Conservation (phyloP, 2,888 invertebrate genomes). For the Drymonia ruficornis region DNA sequence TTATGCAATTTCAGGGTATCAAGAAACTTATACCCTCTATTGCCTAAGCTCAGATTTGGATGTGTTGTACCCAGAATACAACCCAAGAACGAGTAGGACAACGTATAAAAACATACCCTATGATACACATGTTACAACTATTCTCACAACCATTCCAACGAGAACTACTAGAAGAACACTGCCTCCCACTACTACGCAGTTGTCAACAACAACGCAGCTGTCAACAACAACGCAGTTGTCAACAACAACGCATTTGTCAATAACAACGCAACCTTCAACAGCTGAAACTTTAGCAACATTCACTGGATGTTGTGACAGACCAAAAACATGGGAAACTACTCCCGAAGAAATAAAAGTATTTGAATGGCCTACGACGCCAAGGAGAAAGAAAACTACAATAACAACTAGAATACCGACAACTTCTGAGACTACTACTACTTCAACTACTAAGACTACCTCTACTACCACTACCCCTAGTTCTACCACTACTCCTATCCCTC, state of each 20-base stretch:
- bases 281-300: neutral
- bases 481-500: conserved; percentile 2
- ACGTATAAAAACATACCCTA: neutral
- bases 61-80: conserved; percentile 8
- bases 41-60: conserved; percentile 40
- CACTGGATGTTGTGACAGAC: conserved; percentile 23
- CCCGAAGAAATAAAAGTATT: neutral
- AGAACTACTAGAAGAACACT: conserved; percentile 8
- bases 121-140: neutral
- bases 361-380: neutral
- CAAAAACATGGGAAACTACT: conserved; percentile 23
- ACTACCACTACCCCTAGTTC: conserved; percentile 5
- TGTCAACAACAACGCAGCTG: conserved; percentile 4
- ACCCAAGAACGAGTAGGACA: neutral
- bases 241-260: too few relatives aligned
- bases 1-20: conserved; percentile 37
- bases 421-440: neutral
- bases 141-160: conserved; percentile 4
- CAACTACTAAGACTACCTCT: neutral
- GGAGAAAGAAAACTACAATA: neutral
- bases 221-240: neutral
- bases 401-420: neutral
- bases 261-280: conserved; percentile 5
- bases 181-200: neutral
- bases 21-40: conserved; percentile 48